Percentiles rank a stretch among this genome's conserved stretches.
phyloP scores from a whole-genome alignment of 1,140 invertebrate species.

The Belonocnema kinseyi region DNA sequence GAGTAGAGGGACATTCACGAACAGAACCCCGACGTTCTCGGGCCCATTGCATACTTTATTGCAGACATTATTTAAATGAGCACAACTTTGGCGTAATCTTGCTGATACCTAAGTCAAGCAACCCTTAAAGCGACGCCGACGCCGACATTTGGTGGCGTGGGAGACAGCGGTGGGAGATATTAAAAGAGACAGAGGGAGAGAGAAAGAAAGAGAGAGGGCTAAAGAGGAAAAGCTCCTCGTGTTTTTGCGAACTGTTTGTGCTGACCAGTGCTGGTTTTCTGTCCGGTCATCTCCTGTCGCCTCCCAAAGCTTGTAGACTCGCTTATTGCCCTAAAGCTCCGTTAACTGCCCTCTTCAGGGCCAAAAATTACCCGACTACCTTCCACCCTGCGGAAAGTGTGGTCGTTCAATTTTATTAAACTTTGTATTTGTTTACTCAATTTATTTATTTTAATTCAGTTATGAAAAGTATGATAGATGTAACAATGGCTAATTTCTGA shows the following conservation, averaged over 20 bases:
- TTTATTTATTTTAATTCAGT: not conserved
- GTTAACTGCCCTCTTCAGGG: slow-evolving; percentile 69
- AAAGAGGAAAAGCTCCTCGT: slow-evolving; percentile 46
- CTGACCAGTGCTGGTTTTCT: slow-evolving; percentile 71
- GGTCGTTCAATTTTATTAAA: slow-evolving; percentile 42
- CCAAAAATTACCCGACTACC: slow-evolving; percentile 52
- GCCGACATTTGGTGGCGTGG: slow-evolving; percentile 48
- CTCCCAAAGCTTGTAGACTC: slow-evolving; percentile 73
- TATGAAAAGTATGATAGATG: no score
- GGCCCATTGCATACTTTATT: slow-evolving; percentile 70
- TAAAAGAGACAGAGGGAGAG: slow-evolving; percentile 38
- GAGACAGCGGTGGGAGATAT: slow-evolving; percentile 33
- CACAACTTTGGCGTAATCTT: slow-evolving; percentile 67
- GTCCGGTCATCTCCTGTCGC: slow-evolving; percentile 69
- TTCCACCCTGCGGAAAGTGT: slow-evolving; percentile 53
- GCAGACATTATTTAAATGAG: slow-evolving; percentile 73
- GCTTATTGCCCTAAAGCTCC: slow-evolving; percentile 71
- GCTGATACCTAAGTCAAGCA: slow-evolving; percentile 58
- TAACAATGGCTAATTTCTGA: no score
- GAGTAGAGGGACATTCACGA: slow-evolving; percentile 49
- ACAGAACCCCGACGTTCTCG: slow-evolving; percentile 59
- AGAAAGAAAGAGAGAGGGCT: slow-evolving; percentile 27
- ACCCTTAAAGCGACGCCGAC: slow-evolving; percentile 50
- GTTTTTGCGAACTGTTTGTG: slow-evolving; percentile 72
- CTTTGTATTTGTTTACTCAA: no score